Conservation (phyloP, 2,113 vertebrate genomes). For the Lamprotornis superbus region DNA sequence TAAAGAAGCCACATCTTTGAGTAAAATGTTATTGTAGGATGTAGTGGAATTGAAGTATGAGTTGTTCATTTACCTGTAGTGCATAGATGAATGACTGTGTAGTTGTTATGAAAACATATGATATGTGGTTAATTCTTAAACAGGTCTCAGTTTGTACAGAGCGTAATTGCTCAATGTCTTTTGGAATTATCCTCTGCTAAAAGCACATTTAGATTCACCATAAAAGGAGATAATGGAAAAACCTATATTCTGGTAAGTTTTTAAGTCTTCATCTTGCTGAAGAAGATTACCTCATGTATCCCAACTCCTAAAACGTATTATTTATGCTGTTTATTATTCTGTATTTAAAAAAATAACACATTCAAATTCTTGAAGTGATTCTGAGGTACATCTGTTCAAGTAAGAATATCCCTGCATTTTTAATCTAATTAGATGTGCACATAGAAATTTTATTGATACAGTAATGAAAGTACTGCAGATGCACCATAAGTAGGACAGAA, state of each 20-base stretch:
- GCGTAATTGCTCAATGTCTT: constrained; percentile 78
- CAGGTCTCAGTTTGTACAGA: constrained; percentile 87
- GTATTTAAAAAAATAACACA: neutral
- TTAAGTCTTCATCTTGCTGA: neutral
- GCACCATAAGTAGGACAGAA: neutral
- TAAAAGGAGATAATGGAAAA: constrained; percentile 85
- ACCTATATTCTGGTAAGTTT: constrained; percentile 84
- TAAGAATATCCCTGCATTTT: neutral
- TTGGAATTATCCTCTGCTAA: constrained; percentile 80
- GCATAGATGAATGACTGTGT: neutral
- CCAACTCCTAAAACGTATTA: neutral
- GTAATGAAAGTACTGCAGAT: neutral
- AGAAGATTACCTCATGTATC: neutral
- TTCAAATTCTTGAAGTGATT: neutral
- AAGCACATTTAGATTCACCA: constrained; percentile 87
- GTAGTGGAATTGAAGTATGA: neutral
- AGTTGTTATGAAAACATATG: neutral
- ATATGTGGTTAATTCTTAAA: constrained; percentile 45
- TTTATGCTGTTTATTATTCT: neutral
- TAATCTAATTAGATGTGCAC: neutral
- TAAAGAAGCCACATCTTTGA: neutral
- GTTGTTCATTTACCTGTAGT: neutral
- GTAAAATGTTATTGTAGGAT: neutral
- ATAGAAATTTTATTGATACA: neutral
- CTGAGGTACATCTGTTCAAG: neutral